These are phyloP conservation scores for Sciurus vulgaris DNA, from an alignment of 2,797 vertebrate genomes.

Conservation along the genomic window DNA sequence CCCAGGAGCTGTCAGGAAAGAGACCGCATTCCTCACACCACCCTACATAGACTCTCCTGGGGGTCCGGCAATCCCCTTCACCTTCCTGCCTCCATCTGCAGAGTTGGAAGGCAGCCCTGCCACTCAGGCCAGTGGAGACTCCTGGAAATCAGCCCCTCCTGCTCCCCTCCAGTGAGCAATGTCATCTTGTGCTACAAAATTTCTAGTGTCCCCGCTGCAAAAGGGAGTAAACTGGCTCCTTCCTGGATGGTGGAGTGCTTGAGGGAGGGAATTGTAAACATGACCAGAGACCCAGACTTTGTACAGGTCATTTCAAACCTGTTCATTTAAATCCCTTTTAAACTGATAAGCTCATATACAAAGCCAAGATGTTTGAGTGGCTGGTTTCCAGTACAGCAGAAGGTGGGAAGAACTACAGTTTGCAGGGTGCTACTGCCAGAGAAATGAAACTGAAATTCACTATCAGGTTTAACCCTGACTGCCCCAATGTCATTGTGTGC, in stretches of 20 bases:
- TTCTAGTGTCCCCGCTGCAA: background rate
- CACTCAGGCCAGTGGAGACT: background rate
- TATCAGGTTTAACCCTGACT: background rate
- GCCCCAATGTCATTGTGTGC: rapidly evolving
- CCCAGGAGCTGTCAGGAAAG: background rate
- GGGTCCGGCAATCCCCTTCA: background rate
- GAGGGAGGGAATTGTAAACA: background rate
- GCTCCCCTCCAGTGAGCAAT: background rate
- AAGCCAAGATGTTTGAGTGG: background rate
- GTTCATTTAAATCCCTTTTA: background rate
- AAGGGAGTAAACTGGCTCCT: background rate
- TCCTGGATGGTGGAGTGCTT: too few species aligned
- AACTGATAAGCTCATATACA: background rate
- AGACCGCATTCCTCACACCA: background rate
- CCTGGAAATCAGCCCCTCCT: background rate
- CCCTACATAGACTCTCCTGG: background rate
- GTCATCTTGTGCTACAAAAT: background rate
- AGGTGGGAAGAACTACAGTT: background rate
- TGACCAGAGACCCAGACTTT: background rate
- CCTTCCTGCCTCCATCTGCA: background rate
- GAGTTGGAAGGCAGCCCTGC: background rate
- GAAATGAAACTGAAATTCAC: background rate
- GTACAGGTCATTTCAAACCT: background rate
- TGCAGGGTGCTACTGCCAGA: background rate
- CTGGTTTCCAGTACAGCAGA: constrained; percentile 28